phyloP scores from a whole-genome alignment of 2,113 vertebrate genomes.

The Otus sunia region DNA sequence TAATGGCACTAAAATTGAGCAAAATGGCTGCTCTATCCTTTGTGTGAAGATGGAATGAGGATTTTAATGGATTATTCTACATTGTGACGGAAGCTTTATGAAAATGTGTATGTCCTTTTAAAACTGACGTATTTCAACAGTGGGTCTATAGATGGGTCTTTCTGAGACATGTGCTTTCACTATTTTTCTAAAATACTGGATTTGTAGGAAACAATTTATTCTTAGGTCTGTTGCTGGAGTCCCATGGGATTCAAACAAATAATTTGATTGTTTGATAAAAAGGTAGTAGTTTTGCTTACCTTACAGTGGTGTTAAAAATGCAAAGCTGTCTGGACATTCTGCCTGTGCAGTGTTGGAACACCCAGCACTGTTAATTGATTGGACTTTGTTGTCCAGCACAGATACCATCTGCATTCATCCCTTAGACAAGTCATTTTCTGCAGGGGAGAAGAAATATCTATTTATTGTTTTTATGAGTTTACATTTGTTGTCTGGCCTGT shows the following conservation, averaged over 20 bases:
- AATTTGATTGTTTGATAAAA: background rate
- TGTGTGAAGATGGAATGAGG: background rate
- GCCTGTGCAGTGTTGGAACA: rapidly evolving
- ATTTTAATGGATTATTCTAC: background rate
- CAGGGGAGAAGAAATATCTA: no score
- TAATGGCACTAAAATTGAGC: background rate
- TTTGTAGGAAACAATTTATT: background rate
- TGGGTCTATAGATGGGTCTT: background rate
- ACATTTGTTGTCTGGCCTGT: background rate
- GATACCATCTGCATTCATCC: background rate
- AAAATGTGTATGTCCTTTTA: background rate
- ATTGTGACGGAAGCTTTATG: background rate
- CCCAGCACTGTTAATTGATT: background rate
- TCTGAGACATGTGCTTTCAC: background rate
- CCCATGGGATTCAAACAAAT: background rate
- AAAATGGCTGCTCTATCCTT: background rate
- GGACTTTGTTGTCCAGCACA: background rate
- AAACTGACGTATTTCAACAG: background rate
- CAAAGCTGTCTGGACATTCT: background rate
- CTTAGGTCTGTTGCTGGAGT: background rate
- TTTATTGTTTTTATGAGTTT: background rate
- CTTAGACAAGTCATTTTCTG: background rate
- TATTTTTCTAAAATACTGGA: background rate
- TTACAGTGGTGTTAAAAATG: background rate
- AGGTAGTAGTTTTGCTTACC: background rate